Base-by-base conservation (phyloP, 2,888 invertebrate genomes). In the Cataglyphis albicans region DNA sequence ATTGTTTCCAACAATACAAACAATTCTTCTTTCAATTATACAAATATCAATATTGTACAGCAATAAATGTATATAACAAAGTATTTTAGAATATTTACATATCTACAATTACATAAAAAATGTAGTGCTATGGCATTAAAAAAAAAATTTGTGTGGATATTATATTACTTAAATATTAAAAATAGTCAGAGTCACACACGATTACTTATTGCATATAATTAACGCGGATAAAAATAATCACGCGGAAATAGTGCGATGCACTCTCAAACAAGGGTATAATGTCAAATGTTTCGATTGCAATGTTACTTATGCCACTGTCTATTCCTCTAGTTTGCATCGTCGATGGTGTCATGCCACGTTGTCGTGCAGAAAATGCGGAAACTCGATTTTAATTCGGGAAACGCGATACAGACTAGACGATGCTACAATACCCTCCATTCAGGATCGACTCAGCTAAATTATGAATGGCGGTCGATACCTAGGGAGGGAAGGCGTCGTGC, bases 401-500 rank as follows among this genome's bases (percentile, higher is more conserved):
- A 55, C 74, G 44, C 83, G 84, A 87, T 35, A 35, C 81, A 84
- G 87, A 88, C 88, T 87, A 85, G 72, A 84, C 84, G 84, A 75
- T 84, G 86, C 86, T 87, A 87, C 87, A 86, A 89, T 88, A 85
- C 87, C 84, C 85, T 83, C 88, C 92, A 93, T 93, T 93, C 91
- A 93, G 91, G 90, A 93, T 93, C 91, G 92, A 92, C 92, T 87
- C 84, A 87, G 90, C 88, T 94, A 89, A 94, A 94, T 94, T 93
- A 94, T 93, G 93, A 94, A 94, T 93, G 93, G 90, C 93, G 94
- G 91, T 94, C 94, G 93, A 93, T 94, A 93, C 78, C 85, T 86
- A 86, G 84, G 82, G 85, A 81, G 74, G 78, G 88, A 82, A 88
- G 75, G 84, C 84, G 84, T 80, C 35, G 87, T 82, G 81, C 87